These are phyloP conservation scores for Tricholaema leucomelas DNA, from an alignment of 2,113 vertebrate genomes.

Conservation along the genomic window DNA sequence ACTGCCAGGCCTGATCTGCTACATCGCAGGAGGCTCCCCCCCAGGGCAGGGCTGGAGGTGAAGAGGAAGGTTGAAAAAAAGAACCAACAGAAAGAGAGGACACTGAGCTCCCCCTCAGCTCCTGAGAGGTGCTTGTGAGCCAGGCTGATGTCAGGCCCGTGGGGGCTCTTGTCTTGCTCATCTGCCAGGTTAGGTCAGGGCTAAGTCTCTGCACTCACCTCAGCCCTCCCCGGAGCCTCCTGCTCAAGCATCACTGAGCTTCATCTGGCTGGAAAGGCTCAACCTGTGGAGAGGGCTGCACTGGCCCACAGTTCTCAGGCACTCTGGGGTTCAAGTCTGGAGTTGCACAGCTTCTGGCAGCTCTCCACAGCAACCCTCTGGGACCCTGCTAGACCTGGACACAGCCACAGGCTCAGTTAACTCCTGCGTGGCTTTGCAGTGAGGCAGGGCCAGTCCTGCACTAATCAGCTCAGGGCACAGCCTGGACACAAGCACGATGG, in stretches of 20 bases:
- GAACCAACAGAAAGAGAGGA: background rate
- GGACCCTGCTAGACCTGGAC: background rate
- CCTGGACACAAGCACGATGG: rapidly evolving
- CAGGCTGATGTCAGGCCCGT: background rate
- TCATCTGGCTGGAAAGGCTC: background rate
- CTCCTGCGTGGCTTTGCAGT: background rate
- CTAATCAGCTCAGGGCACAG: background rate
- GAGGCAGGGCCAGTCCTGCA: background rate
- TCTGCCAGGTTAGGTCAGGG: background rate
- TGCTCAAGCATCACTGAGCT: background rate
- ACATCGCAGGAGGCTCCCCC: background rate
- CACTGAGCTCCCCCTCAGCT: background rate
- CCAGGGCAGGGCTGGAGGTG: background rate
- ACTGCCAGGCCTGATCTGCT: rapidly evolving
- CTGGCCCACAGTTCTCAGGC: background rate
- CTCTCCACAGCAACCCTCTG: background rate
- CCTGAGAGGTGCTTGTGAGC: rapidly evolving
- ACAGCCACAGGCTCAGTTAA: background rate
- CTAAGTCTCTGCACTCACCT: background rate
- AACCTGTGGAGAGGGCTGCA: background rate
- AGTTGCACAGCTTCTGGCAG: background rate
- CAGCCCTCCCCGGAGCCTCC: background rate
- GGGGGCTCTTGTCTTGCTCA: background rate
- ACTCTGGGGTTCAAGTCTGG: background rate
- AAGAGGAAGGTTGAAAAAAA: background rate